These are phyloP conservation scores for Phycodurus eques DNA, from an alignment of 2,113 vertebrate species.

Conservation along the genomic window DNA sequence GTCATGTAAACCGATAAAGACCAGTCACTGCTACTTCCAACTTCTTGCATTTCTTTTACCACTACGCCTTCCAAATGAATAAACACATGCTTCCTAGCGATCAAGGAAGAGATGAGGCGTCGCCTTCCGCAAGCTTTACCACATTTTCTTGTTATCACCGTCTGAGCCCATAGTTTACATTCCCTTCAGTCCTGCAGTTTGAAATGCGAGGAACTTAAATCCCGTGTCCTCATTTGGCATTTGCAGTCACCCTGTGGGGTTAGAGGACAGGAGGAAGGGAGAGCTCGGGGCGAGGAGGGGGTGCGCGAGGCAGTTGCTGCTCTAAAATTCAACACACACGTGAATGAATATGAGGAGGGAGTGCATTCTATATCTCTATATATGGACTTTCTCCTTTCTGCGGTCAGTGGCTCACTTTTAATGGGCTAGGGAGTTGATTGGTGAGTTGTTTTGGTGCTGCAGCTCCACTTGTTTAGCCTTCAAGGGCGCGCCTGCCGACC, in stretches of 20 bases:
- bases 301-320: not conserved
- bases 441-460: constrained; percentile 30
- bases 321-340: constrained; percentile 16
- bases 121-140: constrained; percentile 23
- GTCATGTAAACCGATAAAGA: not conserved
- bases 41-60: not conserved
- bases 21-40: not conserved
- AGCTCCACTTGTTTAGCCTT: constrained; percentile 34
- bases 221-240: constrained; percentile 25
- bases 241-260: not conserved
- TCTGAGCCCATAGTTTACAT: constrained; percentile 29
- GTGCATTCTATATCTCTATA: not conserved
- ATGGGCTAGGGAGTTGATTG: not conserved
- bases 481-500: constrained; percentile 25
- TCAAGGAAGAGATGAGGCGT: constrained; percentile 2
- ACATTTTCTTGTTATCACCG: constrained; percentile 37
- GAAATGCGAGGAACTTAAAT: constrained; percentile 25
- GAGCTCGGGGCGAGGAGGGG: not conserved
- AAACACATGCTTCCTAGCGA: not conserved
- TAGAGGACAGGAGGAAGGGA: not conserved
- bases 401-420: constrained; percentile 1
- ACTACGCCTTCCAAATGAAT: not conserved
- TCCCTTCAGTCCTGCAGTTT: constrained; percentile 13
- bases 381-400: constrained; percentile 6
- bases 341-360: constrained; percentile 10